Conservation (phyloP, 2,888 invertebrate species). For the Morpho deidamia region DNA sequence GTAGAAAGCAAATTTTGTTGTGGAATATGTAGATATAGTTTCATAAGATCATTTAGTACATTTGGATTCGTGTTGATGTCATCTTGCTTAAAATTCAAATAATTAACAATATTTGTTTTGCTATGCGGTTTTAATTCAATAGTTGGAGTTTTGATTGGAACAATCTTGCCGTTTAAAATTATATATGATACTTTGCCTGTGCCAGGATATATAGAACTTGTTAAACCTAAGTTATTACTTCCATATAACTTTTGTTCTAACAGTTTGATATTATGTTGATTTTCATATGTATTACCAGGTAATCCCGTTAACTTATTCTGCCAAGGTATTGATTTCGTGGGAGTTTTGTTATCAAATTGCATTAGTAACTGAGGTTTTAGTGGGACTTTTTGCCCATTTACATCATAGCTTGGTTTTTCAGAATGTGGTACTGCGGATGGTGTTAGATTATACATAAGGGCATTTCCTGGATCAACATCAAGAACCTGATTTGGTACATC, state of each 20-base stretch:
- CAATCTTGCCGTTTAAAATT: neutral
- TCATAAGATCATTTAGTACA: neutral
- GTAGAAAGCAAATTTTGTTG: neutral
- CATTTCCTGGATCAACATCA: neutral
- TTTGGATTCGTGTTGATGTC: neutral
- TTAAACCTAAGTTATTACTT: neutral
- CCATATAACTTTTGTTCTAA: neutral
- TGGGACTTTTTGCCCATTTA: neutral
- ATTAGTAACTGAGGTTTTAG: too few species aligned
- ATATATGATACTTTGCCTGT: neutral
- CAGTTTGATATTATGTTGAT: constrained; percentile 1
- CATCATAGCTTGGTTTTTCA: neutral
- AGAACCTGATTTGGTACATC: neutral
- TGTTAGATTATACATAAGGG: neutral
- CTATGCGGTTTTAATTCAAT: neutral
- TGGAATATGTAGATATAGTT: neutral
- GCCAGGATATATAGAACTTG: neutral
- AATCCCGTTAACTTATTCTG: neutral
- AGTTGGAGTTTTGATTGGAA: neutral
- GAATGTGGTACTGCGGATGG: neutral
- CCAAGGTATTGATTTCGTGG: neutral
- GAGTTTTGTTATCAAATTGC: neutral
- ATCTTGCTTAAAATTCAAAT: neutral
- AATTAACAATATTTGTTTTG: neutral
- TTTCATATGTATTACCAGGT: neutral